Base-by-base conservation (phyloP, 2,888 invertebrate species). In the Folsomia manolachei region DNA sequence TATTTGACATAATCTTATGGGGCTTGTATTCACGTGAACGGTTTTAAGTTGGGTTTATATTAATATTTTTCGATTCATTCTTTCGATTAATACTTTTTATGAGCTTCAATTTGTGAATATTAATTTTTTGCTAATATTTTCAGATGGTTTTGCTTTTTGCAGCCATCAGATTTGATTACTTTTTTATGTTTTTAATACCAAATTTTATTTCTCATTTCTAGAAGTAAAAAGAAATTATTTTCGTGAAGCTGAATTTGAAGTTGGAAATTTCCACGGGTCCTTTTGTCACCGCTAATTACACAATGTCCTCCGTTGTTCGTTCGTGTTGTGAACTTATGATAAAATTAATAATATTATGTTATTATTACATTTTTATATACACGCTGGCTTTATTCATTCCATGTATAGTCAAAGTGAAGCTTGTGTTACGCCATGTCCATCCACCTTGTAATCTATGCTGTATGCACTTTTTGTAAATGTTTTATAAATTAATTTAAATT, bases 151-250 rank as follows among this genome's bases (percentile, higher is more conserved):
- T n/a, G n/a, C n/a, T n/a, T n/a, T 14, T 39, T 39, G 14, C 39
- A 9, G 39, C 39, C 14, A 39, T 9, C 63, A 21, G 18, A 18
- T 21, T 24, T 63, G 23, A 60, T 60, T 60, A 60, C 18, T 23
- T 60, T 21, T 63, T 26, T 63, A 63, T 63, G 63, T 52, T 53
- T 25, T 9, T 11, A 19, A 27, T 11, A 65, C 27, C 7, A 53
- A 11, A 66, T 67, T 53, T 67, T 67, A 21, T 21, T 2, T 67
- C 14, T 39, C 14, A 61, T 9, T 60, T 60, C 60, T 60, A 61
- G 62, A 62, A 62, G 25, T 18, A 62, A 25, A 62, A 62, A 62
- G 62, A 62, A 24, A 25, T 23, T 62, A 62, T 62, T 62, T 23
- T 62, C 39, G 4, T 39, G 39, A 39, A 39, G 39, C 39, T 9